phyloP scores from a whole-genome alignment of 2,888 invertebrate species.

The Pseudococcus longispinus region DNA sequence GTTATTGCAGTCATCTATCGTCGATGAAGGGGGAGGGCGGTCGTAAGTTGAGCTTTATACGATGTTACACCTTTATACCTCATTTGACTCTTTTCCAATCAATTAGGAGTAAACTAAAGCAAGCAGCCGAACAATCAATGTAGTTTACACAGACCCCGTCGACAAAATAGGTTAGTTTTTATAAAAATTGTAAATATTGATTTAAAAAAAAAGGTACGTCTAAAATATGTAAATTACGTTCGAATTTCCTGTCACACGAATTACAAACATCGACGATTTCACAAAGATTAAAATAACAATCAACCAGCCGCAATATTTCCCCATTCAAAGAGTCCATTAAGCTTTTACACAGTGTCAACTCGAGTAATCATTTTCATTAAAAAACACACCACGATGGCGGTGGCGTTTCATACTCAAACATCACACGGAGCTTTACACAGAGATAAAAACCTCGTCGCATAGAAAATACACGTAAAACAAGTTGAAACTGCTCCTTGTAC shows the following conservation, averaged over 20 bases:
- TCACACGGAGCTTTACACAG: not conserved
- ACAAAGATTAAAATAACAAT: not conserved
- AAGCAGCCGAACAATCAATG: no score
- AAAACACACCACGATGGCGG: not conserved
- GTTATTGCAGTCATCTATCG: no score
- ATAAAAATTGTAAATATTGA: not conserved
- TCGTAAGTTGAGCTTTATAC: no score
- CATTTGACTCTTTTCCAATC: no score
- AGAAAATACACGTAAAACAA: not conserved
- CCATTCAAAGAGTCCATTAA: not conserved
- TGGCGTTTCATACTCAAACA: not conserved
- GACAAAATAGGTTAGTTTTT: not conserved
- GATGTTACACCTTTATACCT: no score
- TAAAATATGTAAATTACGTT: not conserved
- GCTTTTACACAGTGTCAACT: not conserved
- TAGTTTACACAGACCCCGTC: no score
- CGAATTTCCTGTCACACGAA: not conserved
- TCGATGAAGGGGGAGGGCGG: no score
- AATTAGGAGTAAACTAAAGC: no score
- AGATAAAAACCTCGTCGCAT: not conserved
- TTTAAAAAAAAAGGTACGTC: not conserved
- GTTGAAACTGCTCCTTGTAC: not conserved
- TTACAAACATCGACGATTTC: not conserved
- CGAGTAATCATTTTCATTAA: not conserved
- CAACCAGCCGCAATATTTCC: not conserved